Percentiles rank a stretch among this genome's conserved stretches.
phyloP scores from a whole-genome alignment of 92 coral and sea anemone genomes.

The Ricordea florida region DNA sequence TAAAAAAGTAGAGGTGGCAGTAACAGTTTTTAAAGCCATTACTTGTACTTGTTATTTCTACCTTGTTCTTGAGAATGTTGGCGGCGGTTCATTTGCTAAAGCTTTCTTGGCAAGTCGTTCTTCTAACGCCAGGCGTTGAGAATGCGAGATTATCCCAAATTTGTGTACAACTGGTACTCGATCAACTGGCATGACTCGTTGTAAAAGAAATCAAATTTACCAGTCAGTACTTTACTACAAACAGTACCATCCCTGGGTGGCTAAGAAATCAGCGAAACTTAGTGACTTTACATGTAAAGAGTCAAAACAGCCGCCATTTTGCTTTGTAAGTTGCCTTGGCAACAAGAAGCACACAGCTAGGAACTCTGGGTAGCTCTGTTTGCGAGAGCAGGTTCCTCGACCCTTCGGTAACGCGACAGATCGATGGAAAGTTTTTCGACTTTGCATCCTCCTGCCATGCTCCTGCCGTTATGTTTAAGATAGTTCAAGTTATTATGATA shows the following conservation, averaged over 20 bases:
- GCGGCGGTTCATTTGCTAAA: constrained; percentile 41
- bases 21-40: too few species aligned
- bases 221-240: neutral
- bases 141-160: constrained; percentile 95
- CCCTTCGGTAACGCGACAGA: neutral
- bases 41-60: neutral
- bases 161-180: constrained; percentile 91
- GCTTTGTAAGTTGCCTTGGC: constrained; percentile 31
- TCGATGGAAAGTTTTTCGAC: neutral
- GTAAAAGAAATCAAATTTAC: neutral
- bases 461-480: too few species aligned
- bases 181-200: constrained; percentile 78
- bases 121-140: constrained; percentile 82
- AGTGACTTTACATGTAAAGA: too few species aligned
- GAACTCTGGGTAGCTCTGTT: neutral
- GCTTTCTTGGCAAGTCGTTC: constrained; percentile 81
- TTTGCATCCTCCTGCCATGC: too few species aligned
- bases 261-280: too few species aligned
- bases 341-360: constrained; percentile 7
- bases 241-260: too few species aligned
- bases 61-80: constrained; percentile 74
- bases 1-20: too few species aligned
- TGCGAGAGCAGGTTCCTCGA: neutral
- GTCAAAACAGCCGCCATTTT: constrained; percentile 48
- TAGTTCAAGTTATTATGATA: too few species aligned